These are phyloP conservation scores for Darevskia nairensis DNA, from an alignment of 2,797 vertebrate genomes.

Conservation along the genomic window DNA sequence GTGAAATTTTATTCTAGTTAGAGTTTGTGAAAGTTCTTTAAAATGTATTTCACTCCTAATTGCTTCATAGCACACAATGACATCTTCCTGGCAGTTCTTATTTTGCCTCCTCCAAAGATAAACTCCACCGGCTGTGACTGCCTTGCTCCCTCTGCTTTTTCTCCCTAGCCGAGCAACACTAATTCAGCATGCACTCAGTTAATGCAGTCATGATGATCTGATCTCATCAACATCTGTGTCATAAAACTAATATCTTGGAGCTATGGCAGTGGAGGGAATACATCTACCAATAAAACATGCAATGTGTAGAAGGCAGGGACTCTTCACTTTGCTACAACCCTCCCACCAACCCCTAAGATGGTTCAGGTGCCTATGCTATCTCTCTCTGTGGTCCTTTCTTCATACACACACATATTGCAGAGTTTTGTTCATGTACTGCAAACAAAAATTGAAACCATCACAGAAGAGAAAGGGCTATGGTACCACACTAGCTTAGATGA, in stretches of 20 bases:
- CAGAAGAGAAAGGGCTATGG: conserved; percentile 13
- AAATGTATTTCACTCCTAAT: neutral
- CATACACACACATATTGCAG: neutral
- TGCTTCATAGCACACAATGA: conserved; percentile 22
- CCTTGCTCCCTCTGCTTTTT: conserved; percentile 34
- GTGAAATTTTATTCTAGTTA: neutral
- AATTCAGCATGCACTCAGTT: conserved; percentile 57
- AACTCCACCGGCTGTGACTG: conserved; percentile 29
- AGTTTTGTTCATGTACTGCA: conserved; percentile 22
- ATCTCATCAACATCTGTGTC: conserved; percentile 61
- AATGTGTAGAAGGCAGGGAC: conserved; percentile 20
- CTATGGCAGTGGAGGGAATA: conserved; percentile 32
- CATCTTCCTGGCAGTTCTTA: conserved; percentile 17
- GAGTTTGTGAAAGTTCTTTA: neutral
- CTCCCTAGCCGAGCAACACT: conserved; percentile 44
- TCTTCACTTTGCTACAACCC: neutral
- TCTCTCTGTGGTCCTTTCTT: neutral
- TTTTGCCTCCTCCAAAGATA: neutral
- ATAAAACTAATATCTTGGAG: conserved; percentile 52
- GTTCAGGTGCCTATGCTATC: neutral
- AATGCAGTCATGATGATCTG: conserved; percentile 62
- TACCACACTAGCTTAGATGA: conserved; percentile 28
- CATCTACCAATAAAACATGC: conserved; percentile 33
- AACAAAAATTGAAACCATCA: neutral
- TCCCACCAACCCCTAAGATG: neutral